These are phyloP conservation scores for Agrypnus murinus DNA, from an alignment of 2,888 invertebrate species.

Conservation along the genomic window DNA sequence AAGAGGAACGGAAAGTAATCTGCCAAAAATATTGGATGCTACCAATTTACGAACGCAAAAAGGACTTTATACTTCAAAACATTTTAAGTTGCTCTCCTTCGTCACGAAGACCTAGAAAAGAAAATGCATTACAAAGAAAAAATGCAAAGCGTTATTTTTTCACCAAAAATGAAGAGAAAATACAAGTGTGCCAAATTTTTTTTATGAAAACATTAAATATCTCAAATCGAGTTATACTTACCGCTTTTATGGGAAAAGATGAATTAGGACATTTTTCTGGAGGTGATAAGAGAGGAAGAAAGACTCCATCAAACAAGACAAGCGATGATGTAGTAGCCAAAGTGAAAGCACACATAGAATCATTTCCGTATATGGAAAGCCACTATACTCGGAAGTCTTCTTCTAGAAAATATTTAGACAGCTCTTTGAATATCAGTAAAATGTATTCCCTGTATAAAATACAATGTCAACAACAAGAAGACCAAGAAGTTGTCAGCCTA, in stretches of 20 bases:
- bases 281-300: slow-evolving; percentile 51
- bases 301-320: slow-evolving; percentile 54
- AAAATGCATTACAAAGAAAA: background rate
- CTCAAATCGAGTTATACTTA: slow-evolving; percentile 19
- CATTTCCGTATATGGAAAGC: slow-evolving; percentile 55
- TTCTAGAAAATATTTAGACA: slow-evolving; percentile 51
- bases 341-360: slow-evolving; percentile 54
- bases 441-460: slow-evolving; percentile 55
- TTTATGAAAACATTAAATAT: slow-evolving; percentile 19
- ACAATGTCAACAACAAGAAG: slow-evolving; percentile 41
- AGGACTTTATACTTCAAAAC: no score
- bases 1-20: no score
- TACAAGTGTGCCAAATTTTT: slow-evolving; percentile 25
- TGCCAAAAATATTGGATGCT: no score
- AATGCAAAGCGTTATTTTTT: slow-evolving; percentile 10
- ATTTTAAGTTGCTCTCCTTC: background rate
- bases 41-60: no score
- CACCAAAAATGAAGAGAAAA: background rate
- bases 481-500: slow-evolving; percentile 32
- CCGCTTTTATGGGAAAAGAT: slow-evolving; percentile 22
- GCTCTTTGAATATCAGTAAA: no score
- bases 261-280: slow-evolving; percentile 40
- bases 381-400: slow-evolving; percentile 52
- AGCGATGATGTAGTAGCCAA: slow-evolving; percentile 37
- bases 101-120: slow-evolving; percentile 18